These are phyloP conservation scores for Macropus fuliginosus DNA, from an alignment of 2,797 vertebrate species.

Conservation along the genomic window DNA sequence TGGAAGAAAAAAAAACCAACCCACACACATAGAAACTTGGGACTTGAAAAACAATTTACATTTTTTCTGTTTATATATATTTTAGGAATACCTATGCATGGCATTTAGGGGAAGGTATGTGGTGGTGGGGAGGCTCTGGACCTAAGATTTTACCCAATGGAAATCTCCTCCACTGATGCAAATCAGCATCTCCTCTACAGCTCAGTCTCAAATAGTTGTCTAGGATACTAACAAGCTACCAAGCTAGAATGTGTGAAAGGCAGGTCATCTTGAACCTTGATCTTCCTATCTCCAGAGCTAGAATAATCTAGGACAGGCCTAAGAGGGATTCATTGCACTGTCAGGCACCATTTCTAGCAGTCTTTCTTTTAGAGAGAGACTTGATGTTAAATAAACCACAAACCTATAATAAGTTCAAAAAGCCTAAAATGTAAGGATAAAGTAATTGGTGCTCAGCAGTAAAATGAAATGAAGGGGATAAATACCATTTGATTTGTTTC, in stretches of 20 bases:
- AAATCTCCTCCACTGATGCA: not conserved
- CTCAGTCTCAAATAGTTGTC: not conserved
- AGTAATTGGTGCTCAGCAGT: not conserved
- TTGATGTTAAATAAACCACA: not conserved
- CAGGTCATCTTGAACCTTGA: not conserved
- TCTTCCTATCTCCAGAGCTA: not conserved
- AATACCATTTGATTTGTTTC: not conserved
- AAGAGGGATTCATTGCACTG: not conserved
- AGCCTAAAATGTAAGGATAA: not conserved
- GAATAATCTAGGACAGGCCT: not conserved
- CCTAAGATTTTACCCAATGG: not conserved
- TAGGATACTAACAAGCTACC: not conserved
- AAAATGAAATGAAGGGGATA: not conserved
- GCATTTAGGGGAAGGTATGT: not conserved
- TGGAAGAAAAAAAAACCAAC: not conserved
- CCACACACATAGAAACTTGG: not conserved
- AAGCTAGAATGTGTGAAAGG: not conserved
- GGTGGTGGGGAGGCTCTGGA: not conserved
- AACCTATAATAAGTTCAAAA: not conserved
- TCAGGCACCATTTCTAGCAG: not conserved
- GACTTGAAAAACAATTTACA: not conserved
- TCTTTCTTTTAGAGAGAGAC: not conserved
- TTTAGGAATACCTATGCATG: not conserved
- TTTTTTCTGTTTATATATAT: not conserved
- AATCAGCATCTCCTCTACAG: not conserved